Conservation (phyloP, 1,140 invertebrate genomes). For the Pseudomyrmex flavicornis region DNA sequence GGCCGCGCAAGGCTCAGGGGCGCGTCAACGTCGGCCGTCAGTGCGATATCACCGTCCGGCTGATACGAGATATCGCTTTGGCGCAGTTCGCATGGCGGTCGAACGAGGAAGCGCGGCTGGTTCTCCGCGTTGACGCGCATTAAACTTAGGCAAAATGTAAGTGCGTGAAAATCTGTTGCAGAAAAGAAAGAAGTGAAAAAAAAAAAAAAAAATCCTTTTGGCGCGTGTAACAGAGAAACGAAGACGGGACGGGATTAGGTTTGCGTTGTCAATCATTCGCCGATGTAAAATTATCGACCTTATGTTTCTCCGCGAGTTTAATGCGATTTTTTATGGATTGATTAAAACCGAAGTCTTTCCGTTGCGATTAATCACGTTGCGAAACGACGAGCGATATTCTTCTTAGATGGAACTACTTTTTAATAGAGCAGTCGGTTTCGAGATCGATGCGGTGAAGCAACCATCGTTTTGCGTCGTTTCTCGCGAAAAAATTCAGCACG, state of each 20-base stretch:
- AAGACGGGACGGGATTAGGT: neutral
- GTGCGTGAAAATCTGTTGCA: neutral
- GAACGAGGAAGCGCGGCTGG: conserved; percentile 25
- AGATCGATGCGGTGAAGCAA: conserved; percentile 39
- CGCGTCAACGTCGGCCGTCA: conserved; percentile 47
- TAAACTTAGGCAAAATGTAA: conserved; percentile 53
- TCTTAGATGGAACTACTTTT: neutral
- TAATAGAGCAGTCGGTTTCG: neutral
- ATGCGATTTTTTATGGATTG: neutral
- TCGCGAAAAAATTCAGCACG: neutral
- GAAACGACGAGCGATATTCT: neutral
- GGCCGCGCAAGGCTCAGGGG: conserved; percentile 25
- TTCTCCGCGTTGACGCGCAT: conserved; percentile 24
- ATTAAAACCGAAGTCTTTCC: neutral
- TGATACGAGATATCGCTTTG: conserved; percentile 52
- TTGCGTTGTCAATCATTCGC: too few relatives aligned
- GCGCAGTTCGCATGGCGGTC: conserved; percentile 42
- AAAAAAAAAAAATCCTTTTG: neutral
- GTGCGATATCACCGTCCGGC: conserved; percentile 65
- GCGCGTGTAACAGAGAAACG: too few relatives aligned
- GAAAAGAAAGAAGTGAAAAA: neutral
- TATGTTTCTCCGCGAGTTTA: neutral
- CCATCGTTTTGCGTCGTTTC: neutral
- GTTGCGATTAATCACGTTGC: neutral
- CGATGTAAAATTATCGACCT: neutral